phyloP scores from a whole-genome alignment of 2,113 vertebrate genomes.

The Mola mola region DNA sequence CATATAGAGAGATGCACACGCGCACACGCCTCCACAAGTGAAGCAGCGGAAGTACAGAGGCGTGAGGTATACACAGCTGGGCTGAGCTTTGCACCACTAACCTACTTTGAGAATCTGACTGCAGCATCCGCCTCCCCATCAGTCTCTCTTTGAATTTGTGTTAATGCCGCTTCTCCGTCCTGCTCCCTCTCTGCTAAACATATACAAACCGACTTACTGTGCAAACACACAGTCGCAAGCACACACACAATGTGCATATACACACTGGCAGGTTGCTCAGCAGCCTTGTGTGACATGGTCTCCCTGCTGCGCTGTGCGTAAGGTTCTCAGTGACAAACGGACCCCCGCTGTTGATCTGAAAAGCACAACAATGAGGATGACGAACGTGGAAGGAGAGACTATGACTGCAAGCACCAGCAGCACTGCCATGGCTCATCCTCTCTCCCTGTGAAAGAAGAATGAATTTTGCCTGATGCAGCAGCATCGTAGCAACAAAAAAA shows the following conservation, averaged over 20 bases:
- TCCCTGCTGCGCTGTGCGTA: slow-evolving; percentile 16
- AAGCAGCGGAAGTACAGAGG: slow-evolving; percentile 37
- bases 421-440: slow-evolving; percentile 49
- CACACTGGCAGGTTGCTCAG: slow-evolving; percentile 35
- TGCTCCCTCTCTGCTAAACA: slow-evolving; percentile 24
- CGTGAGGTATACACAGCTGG: slow-evolving; percentile 66
- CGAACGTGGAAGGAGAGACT: slow-evolving; percentile 6
- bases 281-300: slow-evolving; percentile 20
- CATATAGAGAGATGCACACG: slow-evolving; percentile 43
- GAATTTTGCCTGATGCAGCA: slow-evolving; percentile 67
- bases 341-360: slow-evolving; percentile 23
- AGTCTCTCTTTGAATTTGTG: slow-evolving; percentile 47
- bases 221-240: slow-evolving; percentile 14
- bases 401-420: slow-evolving; percentile 19
- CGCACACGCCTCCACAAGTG: slow-evolving; percentile 35
- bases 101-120: slow-evolving; percentile 65
- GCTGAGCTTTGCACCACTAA: slow-evolving; percentile 59
- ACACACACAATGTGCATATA: slow-evolving; percentile 5
- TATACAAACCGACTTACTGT: slow-evolving; percentile 43
- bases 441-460: slow-evolving; percentile 44
- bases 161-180: slow-evolving; percentile 42
- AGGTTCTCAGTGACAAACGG: slow-evolving; percentile 4
- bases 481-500: slow-evolving; percentile 44
- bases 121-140: slow-evolving; percentile 42
- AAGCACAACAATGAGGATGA: slow-evolving; percentile 6